These are phyloP conservation scores for Epinephelus awoara DNA, from an alignment of 2,797 vertebrate species.

Conservation along the genomic window DNA sequence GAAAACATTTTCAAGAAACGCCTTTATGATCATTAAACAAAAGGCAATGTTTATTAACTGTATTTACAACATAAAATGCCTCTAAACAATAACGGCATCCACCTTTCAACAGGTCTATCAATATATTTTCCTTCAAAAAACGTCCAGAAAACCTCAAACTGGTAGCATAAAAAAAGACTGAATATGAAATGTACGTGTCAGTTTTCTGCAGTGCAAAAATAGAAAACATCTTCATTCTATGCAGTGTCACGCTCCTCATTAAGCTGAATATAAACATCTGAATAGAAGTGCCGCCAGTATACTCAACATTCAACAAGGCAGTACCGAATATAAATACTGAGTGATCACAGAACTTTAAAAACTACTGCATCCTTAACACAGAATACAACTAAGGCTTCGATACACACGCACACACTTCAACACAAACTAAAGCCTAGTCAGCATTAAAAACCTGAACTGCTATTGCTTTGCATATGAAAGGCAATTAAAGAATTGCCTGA, in stretches of 20 bases:
- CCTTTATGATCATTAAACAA: slow-evolving; percentile 7
- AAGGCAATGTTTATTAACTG: slow-evolving; percentile 61
- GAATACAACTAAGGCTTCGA: background rate
- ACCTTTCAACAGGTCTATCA: slow-evolving; percentile 19
- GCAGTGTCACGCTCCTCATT: background rate
- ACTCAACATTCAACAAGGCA: slow-evolving; percentile 15
- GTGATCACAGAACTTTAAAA: slow-evolving; percentile 7
- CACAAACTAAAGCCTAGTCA: slow-evolving; percentile 1
- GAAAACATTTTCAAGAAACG: background rate
- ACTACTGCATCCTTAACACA: background rate
- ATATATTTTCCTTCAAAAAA: slow-evolving; percentile 36
- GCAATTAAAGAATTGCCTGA: background rate
- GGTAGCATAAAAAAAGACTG: background rate
- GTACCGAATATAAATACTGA: slow-evolving; percentile 61
- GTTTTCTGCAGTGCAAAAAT: slow-evolving; percentile 3
- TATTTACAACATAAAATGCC: slow-evolving; percentile 52
- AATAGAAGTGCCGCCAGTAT: slow-evolving; percentile 12
- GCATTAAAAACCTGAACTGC: slow-evolving; percentile 16
- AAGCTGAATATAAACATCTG: slow-evolving; percentile 49
- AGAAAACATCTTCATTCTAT: background rate
- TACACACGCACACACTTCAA: background rate
- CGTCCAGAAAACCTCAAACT: slow-evolving; percentile 12
- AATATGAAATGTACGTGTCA: background rate
- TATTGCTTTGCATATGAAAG: slow-evolving; percentile 20
- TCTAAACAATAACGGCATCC: background rate